Conservation (phyloP, 2,113 vertebrate species). For the Halcyon malimbica region DNA sequence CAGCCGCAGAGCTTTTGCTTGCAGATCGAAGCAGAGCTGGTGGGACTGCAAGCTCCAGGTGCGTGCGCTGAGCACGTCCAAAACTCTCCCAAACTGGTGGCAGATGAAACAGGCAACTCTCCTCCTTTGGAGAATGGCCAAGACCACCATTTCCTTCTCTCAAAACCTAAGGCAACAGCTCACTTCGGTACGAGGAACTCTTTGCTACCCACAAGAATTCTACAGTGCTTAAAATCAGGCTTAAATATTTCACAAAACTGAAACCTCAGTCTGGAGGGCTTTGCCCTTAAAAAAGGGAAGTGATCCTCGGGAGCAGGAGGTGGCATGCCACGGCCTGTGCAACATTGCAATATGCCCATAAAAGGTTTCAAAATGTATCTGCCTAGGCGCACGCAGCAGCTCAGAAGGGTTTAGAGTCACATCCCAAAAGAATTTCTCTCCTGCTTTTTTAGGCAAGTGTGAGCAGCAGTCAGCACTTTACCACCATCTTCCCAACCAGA, state of each 20-base stretch:
- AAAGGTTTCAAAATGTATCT: slow-evolving; percentile 44
- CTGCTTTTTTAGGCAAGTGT: slow-evolving; percentile 56
- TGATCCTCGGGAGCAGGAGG: background rate
- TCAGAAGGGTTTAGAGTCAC: slow-evolving; percentile 27
- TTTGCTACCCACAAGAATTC: background rate
- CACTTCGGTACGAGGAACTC: background rate
- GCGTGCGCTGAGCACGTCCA: accelerated
- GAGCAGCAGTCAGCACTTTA: slow-evolving; percentile 53
- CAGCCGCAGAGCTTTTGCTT: background rate
- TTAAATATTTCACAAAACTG: background rate
- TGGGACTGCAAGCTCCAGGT: background rate
- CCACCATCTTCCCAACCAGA: slow-evolving; percentile 28
- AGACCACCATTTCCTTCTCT: background rate
- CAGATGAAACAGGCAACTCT: background rate
- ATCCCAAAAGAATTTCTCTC: slow-evolving; percentile 37
- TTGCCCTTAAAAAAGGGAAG: background rate
- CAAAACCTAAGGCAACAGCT: background rate
- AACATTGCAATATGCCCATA: slow-evolving; percentile 16
- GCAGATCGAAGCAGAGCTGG: background rate
- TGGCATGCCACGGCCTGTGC: background rate
- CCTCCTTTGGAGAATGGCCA: accelerated
- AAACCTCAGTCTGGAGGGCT: background rate
- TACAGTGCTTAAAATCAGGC: background rate
- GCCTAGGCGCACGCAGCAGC: background rate
- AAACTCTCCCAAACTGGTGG: background rate